A percentile compares a stretch with the other conserved stretches of the same genome.
These are phyloP conservation scores for Tetanocera ferruginea DNA, from an alignment of 2,888 invertebrate genomes.

Conservation along the genomic window DNA sequence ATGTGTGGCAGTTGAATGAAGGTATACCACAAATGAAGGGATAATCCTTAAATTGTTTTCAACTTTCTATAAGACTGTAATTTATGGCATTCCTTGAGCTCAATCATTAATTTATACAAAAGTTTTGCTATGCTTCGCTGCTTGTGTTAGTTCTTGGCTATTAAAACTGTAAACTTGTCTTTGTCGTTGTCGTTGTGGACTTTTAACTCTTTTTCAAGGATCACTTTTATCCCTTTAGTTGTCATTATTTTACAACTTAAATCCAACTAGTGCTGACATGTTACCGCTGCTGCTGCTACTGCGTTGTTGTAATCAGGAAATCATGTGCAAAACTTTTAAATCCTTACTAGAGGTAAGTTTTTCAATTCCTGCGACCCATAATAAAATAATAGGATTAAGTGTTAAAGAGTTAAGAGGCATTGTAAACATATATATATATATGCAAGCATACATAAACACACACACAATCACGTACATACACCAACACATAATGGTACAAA, in stretches of 20 bases:
- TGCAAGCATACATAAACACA: not conserved
- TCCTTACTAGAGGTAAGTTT: constrained; percentile 48
- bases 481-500: not conserved
- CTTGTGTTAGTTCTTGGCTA: not conserved
- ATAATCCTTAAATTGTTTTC: too few relatives aligned
- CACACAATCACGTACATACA: not conserved
- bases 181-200: not conserved
- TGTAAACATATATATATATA: constrained; percentile 32
- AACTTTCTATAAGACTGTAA: not conserved
- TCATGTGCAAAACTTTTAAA: constrained; percentile 39
- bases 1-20: too few relatives aligned
- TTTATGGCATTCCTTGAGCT: constrained; percentile 12
- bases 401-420: constrained; percentile 28
- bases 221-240: not conserved
- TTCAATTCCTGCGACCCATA: constrained; percentile 51
- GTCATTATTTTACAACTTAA: constrained; percentile 20
- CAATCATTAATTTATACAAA: not conserved
- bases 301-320: constrained; percentile 16
- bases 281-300: not conserved
- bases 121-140: not conserved
- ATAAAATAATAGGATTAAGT: constrained; percentile 60
- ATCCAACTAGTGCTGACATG: constrained; percentile 1
- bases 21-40: too few relatives aligned
- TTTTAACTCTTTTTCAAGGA: not conserved
- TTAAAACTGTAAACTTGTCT: not conserved